Evolutionary conservation across 2,888 invertebrate species (phyloP).

Genomic region (Apotomis betuletana): DNA sequence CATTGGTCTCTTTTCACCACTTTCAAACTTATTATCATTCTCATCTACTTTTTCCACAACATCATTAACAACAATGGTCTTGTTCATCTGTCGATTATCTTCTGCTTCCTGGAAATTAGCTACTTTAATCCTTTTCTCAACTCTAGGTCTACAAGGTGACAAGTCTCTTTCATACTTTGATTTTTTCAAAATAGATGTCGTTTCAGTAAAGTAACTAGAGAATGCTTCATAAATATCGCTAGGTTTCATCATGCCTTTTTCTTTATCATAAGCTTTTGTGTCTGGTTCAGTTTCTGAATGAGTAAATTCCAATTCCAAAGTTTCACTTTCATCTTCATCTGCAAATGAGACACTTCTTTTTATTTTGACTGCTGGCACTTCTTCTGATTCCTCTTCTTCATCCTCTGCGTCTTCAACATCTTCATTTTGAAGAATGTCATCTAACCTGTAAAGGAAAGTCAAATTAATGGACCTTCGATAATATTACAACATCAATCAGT

Average conservation of each 20-base stretch:
- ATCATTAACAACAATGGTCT: slow-evolving; percentile 67
- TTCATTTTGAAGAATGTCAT: slow-evolving; percentile 62
- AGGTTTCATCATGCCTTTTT: slow-evolving; percentile 69
- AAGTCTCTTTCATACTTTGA: slow-evolving; percentile 56
- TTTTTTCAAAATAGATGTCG: slow-evolving; percentile 73
- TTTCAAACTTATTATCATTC: slow-evolving; percentile 50
- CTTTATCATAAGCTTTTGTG: slow-evolving; percentile 55
- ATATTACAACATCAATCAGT: neutral
- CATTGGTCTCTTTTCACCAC: slow-evolving; percentile 58
- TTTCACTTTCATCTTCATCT: slow-evolving; percentile 69
- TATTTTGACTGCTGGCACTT: slow-evolving; percentile 44
- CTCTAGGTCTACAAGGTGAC: slow-evolving; percentile 23
- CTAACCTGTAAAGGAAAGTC: slow-evolving; percentile 57
- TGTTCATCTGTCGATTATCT: slow-evolving; percentile 43
- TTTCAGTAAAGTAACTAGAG: slow-evolving; percentile 58
- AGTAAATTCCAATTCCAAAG: slow-evolving; percentile 66
- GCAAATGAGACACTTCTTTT: slow-evolving; percentile 71
- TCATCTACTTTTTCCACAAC: slow-evolving; percentile 60
- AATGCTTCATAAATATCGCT: slow-evolving; percentile 73
- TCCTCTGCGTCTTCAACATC: slow-evolving; percentile 51
- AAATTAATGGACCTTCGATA: neutral
- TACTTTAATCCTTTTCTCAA: slow-evolving; percentile 33
- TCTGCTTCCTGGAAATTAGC: slow-evolving; percentile 40
- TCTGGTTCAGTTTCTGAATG: slow-evolving; percentile 63
- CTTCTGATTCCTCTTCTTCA: slow-evolving; percentile 42